phyloP scores from a whole-genome alignment of 2,113 vertebrate genomes.

The Marmota flaviventris region DNA sequence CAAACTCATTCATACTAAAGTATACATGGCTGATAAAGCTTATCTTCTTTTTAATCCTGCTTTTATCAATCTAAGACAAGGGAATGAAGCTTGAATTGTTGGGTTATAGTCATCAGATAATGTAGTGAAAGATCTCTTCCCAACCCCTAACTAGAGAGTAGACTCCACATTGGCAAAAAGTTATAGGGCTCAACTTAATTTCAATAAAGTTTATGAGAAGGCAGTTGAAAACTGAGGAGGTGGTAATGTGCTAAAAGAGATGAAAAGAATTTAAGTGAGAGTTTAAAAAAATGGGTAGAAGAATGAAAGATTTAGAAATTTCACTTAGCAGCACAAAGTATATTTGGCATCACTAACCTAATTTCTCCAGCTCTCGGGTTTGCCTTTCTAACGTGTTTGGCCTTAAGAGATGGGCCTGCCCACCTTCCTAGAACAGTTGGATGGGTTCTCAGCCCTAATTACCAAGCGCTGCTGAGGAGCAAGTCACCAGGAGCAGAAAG shows the following conservation, averaged over 20 bases:
- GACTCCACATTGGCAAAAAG: not conserved
- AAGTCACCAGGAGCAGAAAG: not conserved
- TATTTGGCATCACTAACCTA: not conserved
- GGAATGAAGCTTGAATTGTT: not conserved
- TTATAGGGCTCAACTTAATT: not conserved
- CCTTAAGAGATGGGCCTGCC: not conserved
- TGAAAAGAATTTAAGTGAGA: not conserved
- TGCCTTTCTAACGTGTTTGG: not conserved
- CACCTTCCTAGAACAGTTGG: not conserved
- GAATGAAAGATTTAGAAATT: not conserved
- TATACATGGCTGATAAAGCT: not conserved
- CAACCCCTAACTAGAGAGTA: not conserved
- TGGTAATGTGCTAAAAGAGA: not conserved
- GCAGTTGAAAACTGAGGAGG: not conserved
- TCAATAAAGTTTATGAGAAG: not conserved
- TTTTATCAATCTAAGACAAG: not conserved
- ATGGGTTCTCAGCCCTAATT: not conserved
- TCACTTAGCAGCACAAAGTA: not conserved
- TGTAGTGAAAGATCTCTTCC: not conserved
- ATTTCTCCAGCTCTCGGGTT: not conserved
- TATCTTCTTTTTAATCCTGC: not conserved
- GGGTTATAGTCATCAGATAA: not conserved
- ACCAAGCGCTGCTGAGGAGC: not conserved
- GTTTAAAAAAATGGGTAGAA: not conserved
- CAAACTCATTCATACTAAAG: conserved; percentile 2